phyloP scores from a whole-genome alignment of 1,140 invertebrate species.

The Coboldia fuscipes region DNA sequence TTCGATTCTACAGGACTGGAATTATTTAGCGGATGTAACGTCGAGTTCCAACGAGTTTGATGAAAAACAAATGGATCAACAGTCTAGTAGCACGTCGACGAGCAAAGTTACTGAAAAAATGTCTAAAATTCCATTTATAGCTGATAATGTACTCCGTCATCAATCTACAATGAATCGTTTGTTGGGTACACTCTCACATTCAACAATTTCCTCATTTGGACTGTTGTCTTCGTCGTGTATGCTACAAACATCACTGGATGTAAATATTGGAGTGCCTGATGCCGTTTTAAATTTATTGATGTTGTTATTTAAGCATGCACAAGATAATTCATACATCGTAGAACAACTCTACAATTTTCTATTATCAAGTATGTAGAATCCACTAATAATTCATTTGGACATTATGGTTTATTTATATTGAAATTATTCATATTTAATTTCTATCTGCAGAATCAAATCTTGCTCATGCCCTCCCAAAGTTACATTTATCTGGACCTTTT shows the following conservation, averaged over 20 bases:
- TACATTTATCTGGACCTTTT: constrained; percentile 49
- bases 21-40: constrained; percentile 11
- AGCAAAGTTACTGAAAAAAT: too few relatives aligned
- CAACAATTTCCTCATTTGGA: constrained; percentile 39
- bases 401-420: background rate
- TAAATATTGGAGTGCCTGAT: constrained; percentile 36
- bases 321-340: constrained; percentile 46
- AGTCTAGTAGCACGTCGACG: too few relatives aligned
- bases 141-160: constrained; percentile 56
- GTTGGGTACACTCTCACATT: constrained; percentile 47
- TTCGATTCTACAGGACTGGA: background rate
- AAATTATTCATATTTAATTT: background rate
- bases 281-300: constrained; percentile 63
- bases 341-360: constrained; percentile 54
- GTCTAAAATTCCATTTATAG: constrained; percentile 39
- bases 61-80: constrained; percentile 53
- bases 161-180: constrained; percentile 62
- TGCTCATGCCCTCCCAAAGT: constrained; percentile 17
- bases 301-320: constrained; percentile 44
- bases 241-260: constrained; percentile 9
- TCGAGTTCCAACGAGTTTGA: constrained; percentile 42
- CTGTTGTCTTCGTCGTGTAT: constrained; percentile 22
- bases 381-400: too few relatives aligned
- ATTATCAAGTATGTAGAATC: constrained; percentile 30
- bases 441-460: constrained; percentile 16